These are phyloP conservation scores for Lordiphosa clarofinis DNA, from an alignment of 1,140 invertebrate genomes.

Conservation along the genomic window DNA sequence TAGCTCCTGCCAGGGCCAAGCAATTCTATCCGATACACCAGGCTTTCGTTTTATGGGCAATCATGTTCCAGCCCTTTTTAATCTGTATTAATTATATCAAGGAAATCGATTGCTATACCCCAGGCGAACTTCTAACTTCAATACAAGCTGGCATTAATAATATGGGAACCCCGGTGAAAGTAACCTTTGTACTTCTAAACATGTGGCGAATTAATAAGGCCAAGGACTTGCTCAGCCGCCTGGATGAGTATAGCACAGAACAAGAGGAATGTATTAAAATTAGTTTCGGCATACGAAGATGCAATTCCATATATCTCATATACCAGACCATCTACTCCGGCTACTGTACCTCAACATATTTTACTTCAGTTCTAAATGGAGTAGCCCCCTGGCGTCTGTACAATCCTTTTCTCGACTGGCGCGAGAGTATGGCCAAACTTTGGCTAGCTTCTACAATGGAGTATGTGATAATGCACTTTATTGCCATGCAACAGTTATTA, in stretches of 20 bases:
- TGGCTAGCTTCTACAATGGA: conserved; percentile 15
- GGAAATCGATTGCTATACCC: conserved; percentile 26
- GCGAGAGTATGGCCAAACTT: conserved; percentile 4
- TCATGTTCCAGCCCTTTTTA: conserved; percentile 24
- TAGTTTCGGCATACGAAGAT: conserved; percentile 18
- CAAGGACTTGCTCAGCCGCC: conserved; percentile 11
- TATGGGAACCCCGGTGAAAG: conserved; percentile 18
- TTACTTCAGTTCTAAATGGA: conserved; percentile 7
- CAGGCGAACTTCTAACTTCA: conserved; percentile 31
- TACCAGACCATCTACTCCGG: conserved; percentile 14
- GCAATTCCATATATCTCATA: conserved; percentile 30
- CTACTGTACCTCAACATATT: conserved; percentile 19
- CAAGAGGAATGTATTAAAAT: conserved; percentile 18
- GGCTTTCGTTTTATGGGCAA: background rate
- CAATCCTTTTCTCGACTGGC: conserved; percentile 39
- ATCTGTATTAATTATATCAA: conserved; percentile 22
- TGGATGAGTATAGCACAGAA: conserved; percentile 26
- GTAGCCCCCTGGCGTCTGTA: conserved; percentile 33
- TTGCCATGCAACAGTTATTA: conserved; percentile 10
- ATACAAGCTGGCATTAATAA: conserved; percentile 36
- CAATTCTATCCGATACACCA: background rate
- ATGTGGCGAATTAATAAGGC: conserved; percentile 10
- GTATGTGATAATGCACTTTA: conserved; percentile 2
- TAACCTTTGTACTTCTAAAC: conserved; percentile 1
- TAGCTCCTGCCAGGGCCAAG: conserved; percentile 1